Evolutionary conservation across 2,113 vertebrate species (phyloP).

Genomic region (Oryzias celebensis): DNA sequence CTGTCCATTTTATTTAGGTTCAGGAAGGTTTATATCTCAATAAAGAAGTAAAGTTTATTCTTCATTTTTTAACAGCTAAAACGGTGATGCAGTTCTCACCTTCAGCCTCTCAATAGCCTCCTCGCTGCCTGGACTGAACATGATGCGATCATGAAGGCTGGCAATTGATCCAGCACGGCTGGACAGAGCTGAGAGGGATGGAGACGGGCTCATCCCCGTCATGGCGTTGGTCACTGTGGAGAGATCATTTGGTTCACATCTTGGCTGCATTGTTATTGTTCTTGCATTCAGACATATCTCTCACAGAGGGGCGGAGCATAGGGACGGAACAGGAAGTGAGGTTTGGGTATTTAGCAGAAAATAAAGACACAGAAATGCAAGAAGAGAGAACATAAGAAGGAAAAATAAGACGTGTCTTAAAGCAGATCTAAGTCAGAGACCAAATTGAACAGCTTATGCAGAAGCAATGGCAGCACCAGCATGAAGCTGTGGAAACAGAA

Average conservation of each 20-base stretch:
- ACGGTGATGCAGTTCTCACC: conserved; percentile 69
- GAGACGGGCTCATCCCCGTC: conserved; percentile 95
- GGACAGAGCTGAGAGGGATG: conserved; percentile 90
- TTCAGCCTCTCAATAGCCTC: conserved; percentile 97
- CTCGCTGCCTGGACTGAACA: conserved; percentile 93
- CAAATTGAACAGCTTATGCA: conserved; percentile 33
- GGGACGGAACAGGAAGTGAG: conserved; percentile 38
- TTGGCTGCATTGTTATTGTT: conserved; percentile 83
- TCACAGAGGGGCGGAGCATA: conserved; percentile 31
- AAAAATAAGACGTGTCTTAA: conserved; percentile 58
- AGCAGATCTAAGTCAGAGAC: conserved; percentile 52
- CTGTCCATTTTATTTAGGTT: no score
- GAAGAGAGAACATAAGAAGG: conserved; percentile 44
- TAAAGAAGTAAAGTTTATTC: neutral
- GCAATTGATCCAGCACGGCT: conserved; percentile 91
- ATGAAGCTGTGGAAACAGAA: conserved; percentile 19
- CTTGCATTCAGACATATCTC: conserved; percentile 86
- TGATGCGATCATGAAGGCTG: conserved; percentile 94
- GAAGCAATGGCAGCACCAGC: conserved; percentile 41
- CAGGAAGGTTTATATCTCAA: no score
- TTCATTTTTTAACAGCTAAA: neutral
- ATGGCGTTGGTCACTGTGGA: conserved; percentile 98
- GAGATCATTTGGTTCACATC: conserved; percentile 89
- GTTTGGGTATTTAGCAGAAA: conserved; percentile 61
- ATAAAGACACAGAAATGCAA: conserved; percentile 56